phyloP scores from a whole-genome alignment of 2,113 vertebrate genomes.

The Meleagris gallopavo region DNA sequence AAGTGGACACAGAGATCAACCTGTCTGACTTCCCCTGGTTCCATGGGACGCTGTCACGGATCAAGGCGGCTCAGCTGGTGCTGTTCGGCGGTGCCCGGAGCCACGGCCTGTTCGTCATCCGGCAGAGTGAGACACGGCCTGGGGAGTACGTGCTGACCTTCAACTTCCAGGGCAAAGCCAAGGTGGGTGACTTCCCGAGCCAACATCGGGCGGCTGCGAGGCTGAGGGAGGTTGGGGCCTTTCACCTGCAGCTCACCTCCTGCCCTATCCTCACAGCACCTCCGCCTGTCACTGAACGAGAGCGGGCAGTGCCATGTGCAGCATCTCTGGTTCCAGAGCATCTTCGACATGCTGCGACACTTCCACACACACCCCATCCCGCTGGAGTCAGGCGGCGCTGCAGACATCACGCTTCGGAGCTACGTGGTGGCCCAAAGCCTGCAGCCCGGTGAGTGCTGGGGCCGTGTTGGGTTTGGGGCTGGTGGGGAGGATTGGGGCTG shows the following conservation, averaged over 20 bases:
- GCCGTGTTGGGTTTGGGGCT: neutral
- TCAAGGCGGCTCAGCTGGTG: constrained; percentile 94
- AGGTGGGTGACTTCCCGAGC: constrained; percentile 79
- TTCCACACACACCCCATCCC: constrained; percentile 97
- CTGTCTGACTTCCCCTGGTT: constrained; percentile 94
- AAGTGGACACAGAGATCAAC: constrained; percentile 76
- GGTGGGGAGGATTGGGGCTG: neutral
- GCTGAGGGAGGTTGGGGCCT: neutral
- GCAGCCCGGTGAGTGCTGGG: constrained; percentile 76
- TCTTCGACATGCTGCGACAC: constrained; percentile 96
- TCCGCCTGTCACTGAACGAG: constrained; percentile 94
- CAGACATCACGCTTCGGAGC: constrained; percentile 94
- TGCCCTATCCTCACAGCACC: constrained; percentile 81
- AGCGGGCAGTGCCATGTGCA: constrained; percentile 96
- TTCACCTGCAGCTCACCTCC: no score
- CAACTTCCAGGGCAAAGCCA: constrained; percentile 99
- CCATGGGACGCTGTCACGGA: constrained; percentile 92
- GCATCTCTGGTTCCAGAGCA: constrained; percentile 98
- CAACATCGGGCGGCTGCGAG: neutral
- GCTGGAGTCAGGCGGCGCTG: constrained; percentile 92
- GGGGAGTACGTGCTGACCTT: constrained; percentile 98
- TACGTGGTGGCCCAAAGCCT: constrained; percentile 89
- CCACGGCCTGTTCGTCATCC: constrained; percentile 95
- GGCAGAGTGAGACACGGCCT: constrained; percentile 94
- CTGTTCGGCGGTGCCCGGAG: constrained; percentile 88